Percentiles rank a stretch among this genome's conserved stretches.
Conservation (phyloP, 1,140 invertebrate species). For the Eurytemora carolleeae region DNA sequence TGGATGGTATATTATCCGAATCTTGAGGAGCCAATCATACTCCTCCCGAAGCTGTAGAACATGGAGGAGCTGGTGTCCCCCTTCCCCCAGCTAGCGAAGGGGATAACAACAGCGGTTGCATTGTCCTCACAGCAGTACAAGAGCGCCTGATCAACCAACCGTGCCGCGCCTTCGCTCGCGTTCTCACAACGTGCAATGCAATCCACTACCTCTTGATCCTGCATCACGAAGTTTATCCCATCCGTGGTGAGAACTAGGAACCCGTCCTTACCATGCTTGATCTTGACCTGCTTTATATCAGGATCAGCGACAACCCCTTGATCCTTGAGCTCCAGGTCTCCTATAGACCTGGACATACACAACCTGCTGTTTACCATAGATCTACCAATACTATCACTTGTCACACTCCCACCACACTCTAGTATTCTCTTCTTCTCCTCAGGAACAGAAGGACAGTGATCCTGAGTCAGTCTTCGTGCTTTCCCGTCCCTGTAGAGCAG, state of each 20-base stretch:
- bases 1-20: no score
- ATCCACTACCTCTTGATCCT: conserved; percentile 32
- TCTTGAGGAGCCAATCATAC: background rate
- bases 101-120: conserved; percentile 31
- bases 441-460: conserved; percentile 29
- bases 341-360: conserved; percentile 37
- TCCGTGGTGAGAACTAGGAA: conserved; percentile 34
- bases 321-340: conserved; percentile 34
- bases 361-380: conserved; percentile 30
- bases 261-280: conserved; percentile 34
- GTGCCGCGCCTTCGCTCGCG: conserved; percentile 30
- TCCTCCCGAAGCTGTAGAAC: background rate
- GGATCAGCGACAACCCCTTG: conserved; percentile 34
- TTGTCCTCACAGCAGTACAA: conserved; percentile 34
- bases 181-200: conserved; percentile 27
- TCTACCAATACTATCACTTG: conserved; percentile 27
- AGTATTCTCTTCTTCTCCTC: conserved; percentile 21
- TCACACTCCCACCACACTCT: conserved; percentile 25
- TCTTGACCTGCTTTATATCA: conserved; percentile 26
- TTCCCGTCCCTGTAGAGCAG: conserved; percentile 25
- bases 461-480: conserved; percentile 28
- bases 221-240: conserved; percentile 32
- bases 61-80: background rate
- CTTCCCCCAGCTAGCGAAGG: conserved; percentile 28
- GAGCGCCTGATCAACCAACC: conserved; percentile 17